phyloP scores from a whole-genome alignment of 2,797 vertebrate genomes.

The Stomatorhinus walkeri region DNA sequence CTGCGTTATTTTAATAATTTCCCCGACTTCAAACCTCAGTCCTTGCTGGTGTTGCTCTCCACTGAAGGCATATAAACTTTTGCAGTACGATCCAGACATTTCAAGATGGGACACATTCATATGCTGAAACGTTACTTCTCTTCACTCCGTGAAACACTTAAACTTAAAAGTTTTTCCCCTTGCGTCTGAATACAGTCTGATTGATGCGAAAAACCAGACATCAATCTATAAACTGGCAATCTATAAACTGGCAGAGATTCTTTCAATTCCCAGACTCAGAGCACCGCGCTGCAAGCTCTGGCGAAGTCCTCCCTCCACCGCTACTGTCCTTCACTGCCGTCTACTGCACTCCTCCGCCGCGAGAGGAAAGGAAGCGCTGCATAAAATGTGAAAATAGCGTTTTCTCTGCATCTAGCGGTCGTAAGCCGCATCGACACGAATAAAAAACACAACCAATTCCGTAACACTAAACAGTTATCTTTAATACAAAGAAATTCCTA shows the following conservation, averaged over 20 bases:
- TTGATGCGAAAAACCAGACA: neutral
- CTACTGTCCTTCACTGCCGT: neutral
- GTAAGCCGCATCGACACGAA: neutral
- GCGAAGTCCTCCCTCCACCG: neutral
- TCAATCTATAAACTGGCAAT: neutral
- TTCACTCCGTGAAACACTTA: neutral
- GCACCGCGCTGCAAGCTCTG: neutral
- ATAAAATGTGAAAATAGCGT: neutral
- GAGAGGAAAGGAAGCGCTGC: slow-evolving; percentile 19
- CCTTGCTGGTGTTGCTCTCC: slow-evolving; percentile 85
- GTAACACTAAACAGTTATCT: neutral
- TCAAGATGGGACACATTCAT: slow-evolving; percentile 26
- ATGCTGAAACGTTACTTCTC: neutral
- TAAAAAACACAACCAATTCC: neutral
- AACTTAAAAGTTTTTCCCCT: neutral
- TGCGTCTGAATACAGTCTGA: neutral
- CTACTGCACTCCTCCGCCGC: neutral
- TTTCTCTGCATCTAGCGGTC: slow-evolving; percentile 1
- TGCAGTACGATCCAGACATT: slow-evolving; percentile 74
- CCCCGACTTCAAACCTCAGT: slow-evolving; percentile 80
- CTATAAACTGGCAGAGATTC: slow-evolving; percentile 5
- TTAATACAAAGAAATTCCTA: neutral
- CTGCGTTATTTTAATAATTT: slow-evolving; percentile 77
- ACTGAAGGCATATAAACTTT: slow-evolving; percentile 83
- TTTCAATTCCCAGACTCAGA: neutral